Percentiles rank a stretch among this genome's conserved stretches.
These are phyloP conservation scores for Yponomeuta malinellus DNA, from an alignment of 2,888 invertebrate genomes.

Conservation along the genomic window DNA sequence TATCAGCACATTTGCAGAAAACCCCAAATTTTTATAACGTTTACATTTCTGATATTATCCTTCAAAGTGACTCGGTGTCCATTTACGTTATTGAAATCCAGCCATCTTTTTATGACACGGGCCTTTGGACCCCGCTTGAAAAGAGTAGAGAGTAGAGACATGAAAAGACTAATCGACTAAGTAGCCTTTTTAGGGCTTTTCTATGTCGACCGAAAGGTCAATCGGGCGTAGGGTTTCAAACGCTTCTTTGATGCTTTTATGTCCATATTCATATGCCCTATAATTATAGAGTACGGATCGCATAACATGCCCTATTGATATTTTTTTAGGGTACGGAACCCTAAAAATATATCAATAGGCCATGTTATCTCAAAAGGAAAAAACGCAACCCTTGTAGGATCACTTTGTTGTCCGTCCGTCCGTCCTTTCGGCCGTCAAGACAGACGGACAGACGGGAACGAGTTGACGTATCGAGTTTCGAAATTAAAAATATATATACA, in stretches of 20 bases:
- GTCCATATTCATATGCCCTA: conserved; percentile 26
- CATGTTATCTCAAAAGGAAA: too few species aligned
- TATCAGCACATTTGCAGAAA: too few species aligned
- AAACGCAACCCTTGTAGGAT: too few species aligned
- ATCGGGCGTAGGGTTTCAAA: conserved; percentile 45
- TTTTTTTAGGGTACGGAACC: background rate
- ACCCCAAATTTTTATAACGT: too few species aligned
- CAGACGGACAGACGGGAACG: too few species aligned
- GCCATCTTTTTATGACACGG: conserved; percentile 3
- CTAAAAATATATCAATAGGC: too few species aligned
- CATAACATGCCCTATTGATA: conserved; percentile 9
- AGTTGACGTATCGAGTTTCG: too few species aligned
- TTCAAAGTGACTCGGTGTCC: background rate
- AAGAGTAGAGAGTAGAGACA: conserved; percentile 45
- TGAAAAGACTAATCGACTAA: conserved; percentile 63
- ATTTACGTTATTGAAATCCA: conserved; percentile 2
- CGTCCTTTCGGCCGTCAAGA: too few species aligned
- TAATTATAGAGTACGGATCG: conserved; percentile 35
- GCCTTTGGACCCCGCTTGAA: conserved; percentile 21
- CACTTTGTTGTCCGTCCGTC: too few species aligned
- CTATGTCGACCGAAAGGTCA: conserved; percentile 50
- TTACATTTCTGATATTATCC: too few species aligned
- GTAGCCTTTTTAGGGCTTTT: conserved; percentile 46
- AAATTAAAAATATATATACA: too few species aligned
- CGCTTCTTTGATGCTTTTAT: conserved; percentile 43